phyloP scores from a whole-genome alignment of 1,140 invertebrate species.

The Saccostrea echinata region DNA sequence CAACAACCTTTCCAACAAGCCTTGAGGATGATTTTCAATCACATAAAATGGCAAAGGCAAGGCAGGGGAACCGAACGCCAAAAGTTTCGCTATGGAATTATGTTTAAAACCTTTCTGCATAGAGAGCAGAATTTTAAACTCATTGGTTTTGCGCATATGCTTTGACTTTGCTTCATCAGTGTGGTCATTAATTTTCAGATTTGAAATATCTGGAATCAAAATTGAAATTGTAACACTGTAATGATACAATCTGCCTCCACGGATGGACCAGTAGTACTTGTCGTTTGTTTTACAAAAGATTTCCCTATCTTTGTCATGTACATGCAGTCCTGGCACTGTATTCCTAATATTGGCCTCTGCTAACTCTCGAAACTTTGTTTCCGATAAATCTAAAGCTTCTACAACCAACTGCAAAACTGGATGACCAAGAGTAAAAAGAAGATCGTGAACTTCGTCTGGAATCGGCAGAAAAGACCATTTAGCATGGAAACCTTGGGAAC shows the following conservation, averaged over 20 bases:
- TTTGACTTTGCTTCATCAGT: not conserved
- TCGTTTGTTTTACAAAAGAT: not conserved
- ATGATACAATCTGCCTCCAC: not conserved
- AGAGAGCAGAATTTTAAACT: not conserved
- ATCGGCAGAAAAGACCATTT: not conserved
- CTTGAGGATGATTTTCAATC: not conserved
- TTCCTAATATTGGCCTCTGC: not conserved
- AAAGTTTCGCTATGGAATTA: not conserved
- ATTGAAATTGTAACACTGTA: not conserved
- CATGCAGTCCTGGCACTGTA: not conserved
- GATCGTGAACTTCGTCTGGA: not conserved
- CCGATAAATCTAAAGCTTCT: not conserved
- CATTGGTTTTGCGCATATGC: not conserved
- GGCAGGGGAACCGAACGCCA: not conserved
- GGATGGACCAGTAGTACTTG: not conserved
- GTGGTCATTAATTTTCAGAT: not conserved
- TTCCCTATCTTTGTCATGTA: not conserved
- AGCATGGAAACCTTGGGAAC: too few species aligned
- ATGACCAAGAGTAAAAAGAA: not conserved
- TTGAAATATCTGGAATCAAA: not conserved
- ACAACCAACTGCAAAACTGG: not conserved
- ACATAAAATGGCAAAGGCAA: not conserved
- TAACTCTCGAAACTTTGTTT: not conserved
- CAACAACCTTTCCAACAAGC: not conserved
- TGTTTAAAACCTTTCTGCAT: not conserved